Conservation (phyloP, 1,140 invertebrate species). For the Amyelois transitella region DNA sequence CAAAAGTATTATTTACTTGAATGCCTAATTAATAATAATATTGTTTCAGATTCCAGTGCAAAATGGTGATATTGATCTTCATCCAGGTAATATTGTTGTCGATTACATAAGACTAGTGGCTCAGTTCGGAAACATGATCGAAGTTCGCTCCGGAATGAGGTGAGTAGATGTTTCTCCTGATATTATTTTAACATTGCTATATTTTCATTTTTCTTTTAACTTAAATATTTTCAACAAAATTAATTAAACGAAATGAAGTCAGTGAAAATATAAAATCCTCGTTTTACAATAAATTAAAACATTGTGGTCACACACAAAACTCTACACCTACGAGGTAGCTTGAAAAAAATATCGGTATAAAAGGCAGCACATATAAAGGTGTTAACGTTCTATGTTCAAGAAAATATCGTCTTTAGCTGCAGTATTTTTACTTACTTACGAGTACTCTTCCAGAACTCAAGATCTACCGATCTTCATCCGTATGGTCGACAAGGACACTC, state of each 20-base stretch:
- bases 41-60: conserved; percentile 61
- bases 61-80: conserved; percentile 59
- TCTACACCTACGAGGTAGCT: no score
- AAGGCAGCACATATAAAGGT: no score
- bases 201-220: background rate
- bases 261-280: no score
- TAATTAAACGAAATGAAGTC: background rate
- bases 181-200: no score
- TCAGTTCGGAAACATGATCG: conserved; percentile 80
- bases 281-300: no score
- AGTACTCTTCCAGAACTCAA: conserved; percentile 79
- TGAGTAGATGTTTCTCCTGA: no score
- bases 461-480: conserved; percentile 85
- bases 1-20: no score
- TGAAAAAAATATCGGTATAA: no score
- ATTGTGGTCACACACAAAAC: no score
- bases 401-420: no score
- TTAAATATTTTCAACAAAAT: background rate
- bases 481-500: conserved; percentile 90
- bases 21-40: background rate
- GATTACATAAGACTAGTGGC: conserved; percentile 80
- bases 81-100: conserved; percentile 78
- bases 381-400: no score
- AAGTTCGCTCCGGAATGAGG: conserved; percentile 79
- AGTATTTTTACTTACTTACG: no score